phyloP scores from a whole-genome alignment of 2,113 vertebrate species.

The Crotalus viridis region DNA sequence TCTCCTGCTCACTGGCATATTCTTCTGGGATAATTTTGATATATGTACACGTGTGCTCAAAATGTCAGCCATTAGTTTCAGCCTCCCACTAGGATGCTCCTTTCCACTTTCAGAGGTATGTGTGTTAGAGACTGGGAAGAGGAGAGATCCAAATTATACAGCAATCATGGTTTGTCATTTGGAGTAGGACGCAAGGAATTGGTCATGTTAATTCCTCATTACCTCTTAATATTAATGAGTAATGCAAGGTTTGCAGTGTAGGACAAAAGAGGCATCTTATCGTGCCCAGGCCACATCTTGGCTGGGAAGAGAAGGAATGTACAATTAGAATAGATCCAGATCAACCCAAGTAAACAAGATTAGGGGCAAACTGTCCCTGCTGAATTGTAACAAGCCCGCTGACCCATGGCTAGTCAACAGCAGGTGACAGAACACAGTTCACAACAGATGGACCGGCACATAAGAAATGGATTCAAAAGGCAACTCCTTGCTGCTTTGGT shows the following conservation, averaged over 20 bases:
- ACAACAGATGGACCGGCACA: neutral
- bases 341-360: neutral
- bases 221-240: constrained; percentile 34
- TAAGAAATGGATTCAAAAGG: neutral
- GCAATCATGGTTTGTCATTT: constrained; percentile 52
- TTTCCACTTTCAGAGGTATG: constrained; percentile 53
- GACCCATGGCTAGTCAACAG: no score
- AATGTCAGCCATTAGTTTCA: constrained; percentile 78
- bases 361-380: neutral
- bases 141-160: constrained; percentile 33
- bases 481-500: neutral
- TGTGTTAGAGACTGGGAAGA: constrained; percentile 52
- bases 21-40: constrained; percentile 76
- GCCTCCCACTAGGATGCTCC: constrained; percentile 64
- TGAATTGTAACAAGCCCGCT: neutral
- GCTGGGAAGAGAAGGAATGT: constrained; percentile 9
- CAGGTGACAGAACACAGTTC: neutral
- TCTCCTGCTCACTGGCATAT: constrained; percentile 67
- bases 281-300: neutral
- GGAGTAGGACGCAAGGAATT: constrained; percentile 43
- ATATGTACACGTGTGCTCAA: constrained; percentile 70
- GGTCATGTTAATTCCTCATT: constrained; percentile 40
- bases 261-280: constrained; percentile 6
- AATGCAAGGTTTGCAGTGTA: constrained; percentile 8
- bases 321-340: neutral